phyloP scores from a whole-genome alignment of 2,888 invertebrate genomes.

The Euplexia lucipara region DNA sequence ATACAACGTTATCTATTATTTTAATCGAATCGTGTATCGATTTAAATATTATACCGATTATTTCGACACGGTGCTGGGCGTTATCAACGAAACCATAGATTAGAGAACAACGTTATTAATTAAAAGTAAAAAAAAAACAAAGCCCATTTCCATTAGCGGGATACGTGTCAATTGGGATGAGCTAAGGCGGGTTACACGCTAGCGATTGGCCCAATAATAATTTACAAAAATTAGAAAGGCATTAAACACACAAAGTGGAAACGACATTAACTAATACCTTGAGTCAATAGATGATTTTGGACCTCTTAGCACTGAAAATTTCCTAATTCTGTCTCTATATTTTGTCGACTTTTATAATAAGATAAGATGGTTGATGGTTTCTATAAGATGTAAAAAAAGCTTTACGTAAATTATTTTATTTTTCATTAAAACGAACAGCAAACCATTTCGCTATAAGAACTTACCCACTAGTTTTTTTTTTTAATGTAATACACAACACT shows the following conservation, averaged over 20 bases:
- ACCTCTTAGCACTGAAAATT: too few relatives aligned
- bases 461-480: too few relatives aligned
- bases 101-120: slow-evolving; percentile 65
- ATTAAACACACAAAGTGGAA: not conserved
- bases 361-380: too few relatives aligned
- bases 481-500: too few relatives aligned
- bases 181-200: slow-evolving; percentile 53
- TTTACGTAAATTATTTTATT: too few relatives aligned
- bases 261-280: too few relatives aligned
- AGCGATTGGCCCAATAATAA: slow-evolving; percentile 12
- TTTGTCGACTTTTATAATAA: too few relatives aligned
- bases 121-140: slow-evolving; percentile 65
- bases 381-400: too few relatives aligned
- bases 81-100: slow-evolving; percentile 62
- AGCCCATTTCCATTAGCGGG: slow-evolving; percentile 63
- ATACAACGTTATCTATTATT: slow-evolving; percentile 60
- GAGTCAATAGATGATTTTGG: too few relatives aligned
- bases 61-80: slow-evolving; percentile 61
- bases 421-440: too few relatives aligned
- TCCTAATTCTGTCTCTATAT: too few relatives aligned
- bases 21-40: slow-evolving; percentile 63
- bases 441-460: too few relatives aligned
- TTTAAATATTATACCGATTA: slow-evolving; percentile 65
- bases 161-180: slow-evolving; percentile 65
- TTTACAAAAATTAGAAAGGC: not conserved